These are phyloP conservation scores for Pteromalus puparum DNA, from an alignment of 1,140 invertebrate genomes.

Conservation along the genomic window DNA sequence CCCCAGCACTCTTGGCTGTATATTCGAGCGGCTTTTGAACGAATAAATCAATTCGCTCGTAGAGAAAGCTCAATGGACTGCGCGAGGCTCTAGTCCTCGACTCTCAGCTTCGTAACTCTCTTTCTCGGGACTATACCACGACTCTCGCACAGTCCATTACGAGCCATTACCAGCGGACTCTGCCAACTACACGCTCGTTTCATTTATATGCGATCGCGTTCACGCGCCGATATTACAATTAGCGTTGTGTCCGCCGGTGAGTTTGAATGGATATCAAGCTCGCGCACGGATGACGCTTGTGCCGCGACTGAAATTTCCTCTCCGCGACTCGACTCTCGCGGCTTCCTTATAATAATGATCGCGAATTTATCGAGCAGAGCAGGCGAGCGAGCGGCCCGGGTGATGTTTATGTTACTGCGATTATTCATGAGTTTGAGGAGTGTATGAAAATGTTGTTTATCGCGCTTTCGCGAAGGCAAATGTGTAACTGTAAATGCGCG, in stretches of 20 bases:
- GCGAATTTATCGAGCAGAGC: background rate
- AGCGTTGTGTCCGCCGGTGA: background rate
- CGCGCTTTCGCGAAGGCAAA: conserved; percentile 1
- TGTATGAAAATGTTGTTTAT: conserved; percentile 2
- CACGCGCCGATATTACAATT: background rate
- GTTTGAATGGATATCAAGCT: too few relatives aligned
- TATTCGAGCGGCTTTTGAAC: too few relatives aligned
- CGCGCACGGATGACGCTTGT: too few relatives aligned
- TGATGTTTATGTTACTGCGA: conserved; percentile 1
- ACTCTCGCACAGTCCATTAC: background rate
- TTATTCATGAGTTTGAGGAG: background rate
- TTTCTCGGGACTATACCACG: background rate
- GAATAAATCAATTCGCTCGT: too few relatives aligned
- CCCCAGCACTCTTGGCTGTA: too few relatives aligned
- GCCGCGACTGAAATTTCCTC: background rate
- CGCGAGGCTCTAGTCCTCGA: too few relatives aligned
- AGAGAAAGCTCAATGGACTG: too few relatives aligned
- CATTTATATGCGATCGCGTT: too few relatives aligned
- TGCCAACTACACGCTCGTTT: background rate
- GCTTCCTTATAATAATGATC: background rate
- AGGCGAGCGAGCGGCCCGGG: too few relatives aligned
- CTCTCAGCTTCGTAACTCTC: background rate
- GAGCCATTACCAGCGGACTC: background rate
- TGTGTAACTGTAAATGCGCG: conserved; percentile 10
- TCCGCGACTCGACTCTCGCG: background rate